Conservation (phyloP, 2,888 invertebrate genomes). For the Pristionchus exspectatus region DNA sequence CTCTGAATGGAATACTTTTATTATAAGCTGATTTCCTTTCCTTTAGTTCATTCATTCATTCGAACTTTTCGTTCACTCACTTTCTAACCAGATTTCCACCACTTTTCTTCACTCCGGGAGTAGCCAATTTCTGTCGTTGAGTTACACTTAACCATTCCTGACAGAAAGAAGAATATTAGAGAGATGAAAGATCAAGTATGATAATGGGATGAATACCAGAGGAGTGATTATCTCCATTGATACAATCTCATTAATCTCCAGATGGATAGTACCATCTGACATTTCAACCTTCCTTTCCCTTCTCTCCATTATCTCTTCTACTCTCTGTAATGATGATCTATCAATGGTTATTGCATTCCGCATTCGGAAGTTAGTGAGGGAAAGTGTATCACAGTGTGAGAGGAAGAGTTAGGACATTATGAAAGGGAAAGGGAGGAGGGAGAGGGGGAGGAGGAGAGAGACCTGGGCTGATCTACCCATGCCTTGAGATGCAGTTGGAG, state of each 20-base stretch:
- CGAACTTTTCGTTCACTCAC: not conserved
- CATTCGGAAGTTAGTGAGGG: not conserved
- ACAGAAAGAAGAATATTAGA: not conserved
- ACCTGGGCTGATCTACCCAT: constrained; percentile 46
- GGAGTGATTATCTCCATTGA: not conserved
- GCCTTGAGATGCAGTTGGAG: not conserved
- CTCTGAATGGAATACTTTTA: constrained; percentile 24
- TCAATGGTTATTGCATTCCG: constrained; percentile 23
- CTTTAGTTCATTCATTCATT: not conserved
- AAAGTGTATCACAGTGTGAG: constrained; percentile 1
- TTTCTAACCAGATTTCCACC: constrained; percentile 5
- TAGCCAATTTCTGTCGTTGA: constrained; percentile 24
- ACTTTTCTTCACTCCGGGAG: constrained; percentile 26
- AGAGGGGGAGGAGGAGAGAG: not conserved
- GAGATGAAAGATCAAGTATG: not conserved
- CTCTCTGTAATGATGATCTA: not conserved
- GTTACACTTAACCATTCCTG: constrained; percentile 50
- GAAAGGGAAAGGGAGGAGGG: not conserved
- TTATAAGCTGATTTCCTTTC: constrained; percentile 20
- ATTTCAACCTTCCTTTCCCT: not conserved
- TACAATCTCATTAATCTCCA: not conserved
- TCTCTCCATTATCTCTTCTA: constrained; percentile 41
- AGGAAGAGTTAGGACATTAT: not conserved
- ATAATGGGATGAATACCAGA: not conserved
- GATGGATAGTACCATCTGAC: not conserved